Evolutionary conservation across 2,113 vertebrate genomes (phyloP).

Genomic region (Taxidea taxus): DNA sequence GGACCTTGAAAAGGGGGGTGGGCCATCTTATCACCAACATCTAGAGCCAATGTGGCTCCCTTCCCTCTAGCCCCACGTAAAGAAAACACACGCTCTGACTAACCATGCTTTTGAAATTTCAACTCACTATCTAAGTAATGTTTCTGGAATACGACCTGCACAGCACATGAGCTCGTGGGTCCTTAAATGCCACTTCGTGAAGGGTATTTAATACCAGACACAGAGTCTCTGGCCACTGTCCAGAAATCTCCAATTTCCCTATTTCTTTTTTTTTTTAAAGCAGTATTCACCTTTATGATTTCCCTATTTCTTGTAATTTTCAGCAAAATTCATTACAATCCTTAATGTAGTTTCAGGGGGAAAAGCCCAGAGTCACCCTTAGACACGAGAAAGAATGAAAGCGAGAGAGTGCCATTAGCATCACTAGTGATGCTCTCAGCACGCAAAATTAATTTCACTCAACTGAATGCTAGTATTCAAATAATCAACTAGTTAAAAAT

Average conservation of each 20-base stretch:
- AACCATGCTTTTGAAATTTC: not conserved
- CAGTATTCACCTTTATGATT: not conserved
- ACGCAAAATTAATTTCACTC: not conserved
- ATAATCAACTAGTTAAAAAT: not conserved
- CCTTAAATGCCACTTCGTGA: not conserved
- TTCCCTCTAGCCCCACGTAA: rapidly evolving
- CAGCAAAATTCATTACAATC: not conserved
- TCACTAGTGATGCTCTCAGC: not conserved
- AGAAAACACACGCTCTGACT: rapidly evolving
- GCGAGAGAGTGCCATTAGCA: not conserved
- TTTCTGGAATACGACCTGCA: not conserved
- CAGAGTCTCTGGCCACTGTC: not conserved
- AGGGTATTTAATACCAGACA: not conserved
- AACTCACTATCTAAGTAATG: not conserved
- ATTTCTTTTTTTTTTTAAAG: not conserved
- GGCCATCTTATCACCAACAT: not conserved
- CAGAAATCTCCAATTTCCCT: not conserved
- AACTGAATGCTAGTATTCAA: not conserved
- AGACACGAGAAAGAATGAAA: not conserved
- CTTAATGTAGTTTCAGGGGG: not conserved
- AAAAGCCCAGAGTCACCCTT: not conserved
- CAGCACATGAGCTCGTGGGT: rapidly evolving
- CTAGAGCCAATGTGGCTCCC: rapidly evolving
- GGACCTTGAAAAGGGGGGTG: not conserved
- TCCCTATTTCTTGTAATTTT: not conserved